These are phyloP conservation scores for Lasioglossum villosulum DNA, from an alignment of 2,888 invertebrate species.

Conservation along the genomic window DNA sequence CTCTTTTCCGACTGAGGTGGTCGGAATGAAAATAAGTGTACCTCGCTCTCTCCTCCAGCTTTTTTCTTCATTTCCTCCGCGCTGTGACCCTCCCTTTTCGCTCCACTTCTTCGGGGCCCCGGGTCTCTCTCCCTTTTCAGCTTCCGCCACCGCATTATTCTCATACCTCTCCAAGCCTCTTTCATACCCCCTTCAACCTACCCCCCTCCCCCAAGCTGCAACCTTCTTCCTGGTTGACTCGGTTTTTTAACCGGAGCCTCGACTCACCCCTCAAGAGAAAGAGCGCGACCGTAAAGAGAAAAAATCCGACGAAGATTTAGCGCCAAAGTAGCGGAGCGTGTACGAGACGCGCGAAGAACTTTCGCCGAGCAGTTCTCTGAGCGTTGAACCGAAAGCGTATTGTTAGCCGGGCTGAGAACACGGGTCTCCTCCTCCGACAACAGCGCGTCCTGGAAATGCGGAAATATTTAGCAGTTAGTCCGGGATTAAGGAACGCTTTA, in stretches of 20 bases:
- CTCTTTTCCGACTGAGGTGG: conserved; percentile 80
- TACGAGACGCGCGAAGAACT: conserved; percentile 40
- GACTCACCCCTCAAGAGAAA: conserved; percentile 40
- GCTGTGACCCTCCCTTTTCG: conserved; percentile 49
- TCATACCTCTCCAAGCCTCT: neutral
- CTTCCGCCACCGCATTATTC: conserved; percentile 43
- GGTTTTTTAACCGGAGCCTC: conserved; percentile 61
- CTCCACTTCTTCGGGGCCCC: conserved; percentile 55
- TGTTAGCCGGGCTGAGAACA: conserved; percentile 34
- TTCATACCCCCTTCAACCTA: neutral
- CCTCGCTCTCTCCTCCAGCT: conserved; percentile 65
- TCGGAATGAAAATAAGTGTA: conserved; percentile 83
- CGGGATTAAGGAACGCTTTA: conserved; percentile 79
- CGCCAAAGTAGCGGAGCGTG: conserved; percentile 44
- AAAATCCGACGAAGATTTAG: conserved; percentile 62
- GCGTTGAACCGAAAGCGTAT: conserved; percentile 45
- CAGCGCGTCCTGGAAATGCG: conserved; percentile 41
- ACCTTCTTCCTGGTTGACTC: conserved; percentile 35
- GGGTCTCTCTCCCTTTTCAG: conserved; percentile 19
- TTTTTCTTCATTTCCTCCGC: conserved; percentile 71
- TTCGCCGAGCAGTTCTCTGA: conserved; percentile 40
- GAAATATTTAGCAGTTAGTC: conserved; percentile 76
- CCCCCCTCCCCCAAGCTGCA: neutral
- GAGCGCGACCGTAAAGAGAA: conserved; percentile 13
- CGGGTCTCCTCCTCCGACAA: neutral